Base-by-base conservation (phyloP, 2,797 vertebrate genomes). In the Scomberomorus guttatus region DNA sequence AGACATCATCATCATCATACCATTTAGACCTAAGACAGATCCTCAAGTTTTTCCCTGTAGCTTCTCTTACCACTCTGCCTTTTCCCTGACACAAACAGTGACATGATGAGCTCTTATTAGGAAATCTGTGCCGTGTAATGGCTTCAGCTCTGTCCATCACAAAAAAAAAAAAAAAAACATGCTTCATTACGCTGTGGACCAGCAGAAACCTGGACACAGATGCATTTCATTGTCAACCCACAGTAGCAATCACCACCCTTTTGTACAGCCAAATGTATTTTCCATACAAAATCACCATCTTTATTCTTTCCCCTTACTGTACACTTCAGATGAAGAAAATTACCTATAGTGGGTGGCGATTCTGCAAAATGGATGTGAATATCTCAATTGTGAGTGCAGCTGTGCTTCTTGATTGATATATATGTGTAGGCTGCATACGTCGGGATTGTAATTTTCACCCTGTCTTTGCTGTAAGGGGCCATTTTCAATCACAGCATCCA, bases 391-490 rank as follows among this genome's bases (percentile, higher is more conserved):
- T 61, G 48, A 62, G 54, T 44, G 80, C 88, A 88, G 84, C 86
- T 88, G 86, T 75, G 72, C 57, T 39, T 12, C 71, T 63, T 89
- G 85, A 92, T 89, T 90, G 81, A 85, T 85, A 86, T 63, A 83
- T 55, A 90, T 84, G 85, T 84, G 79, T 75, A 58, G 75, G 80
- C 75, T 82, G 85, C 25, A 60, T 79, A 78, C 57, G 25, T 9
- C 6, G 52, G 56, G 65, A 72, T 60, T 61, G 74, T 56, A 84
- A 89, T 92, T 87, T 81, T 44, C 81, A 13, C 50, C 65, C 24
- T 1, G 22, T 81, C 71, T 61, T 76, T 72, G 73, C 59, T 52
- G 34, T 27, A 67, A 84, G 44, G 44, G 52, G 72, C 42, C 29
- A 71, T 79, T 87, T 89, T 88, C 84, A 86, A 80, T 90, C 85